Evolutionary conservation across 2,113 vertebrate species (phyloP), one percentile per base, ranked within the genome.

Genomic region (Sander vitreus): DNA sequence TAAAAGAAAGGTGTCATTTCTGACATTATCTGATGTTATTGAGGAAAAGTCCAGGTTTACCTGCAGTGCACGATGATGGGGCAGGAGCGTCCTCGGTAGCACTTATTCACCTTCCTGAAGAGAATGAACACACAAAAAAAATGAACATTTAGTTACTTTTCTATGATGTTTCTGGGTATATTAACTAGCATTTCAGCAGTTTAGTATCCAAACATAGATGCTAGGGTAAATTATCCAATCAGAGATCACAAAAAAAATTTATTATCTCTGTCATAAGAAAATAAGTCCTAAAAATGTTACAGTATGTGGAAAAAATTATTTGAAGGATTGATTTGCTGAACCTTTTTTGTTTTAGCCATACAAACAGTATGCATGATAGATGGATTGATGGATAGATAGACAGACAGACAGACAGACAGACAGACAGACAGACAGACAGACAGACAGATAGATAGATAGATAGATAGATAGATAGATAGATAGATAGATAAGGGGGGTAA

Each of bases 31-130:
- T 47, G 0, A 4, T n/a, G 2, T 18, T 39, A 3, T 1, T 19
- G 15, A 8, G 3, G 15, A 21, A 27, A 43, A 16, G 3, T 13
- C 6, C 27, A 21, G 14, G 4, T 57, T 96, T 96, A 98, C 98
- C 98, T 99, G 98, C 98, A 99, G 78, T 99, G 98, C 74, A 99
- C 97, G 89, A 97, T 98, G 95, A 99, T 97, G 80, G 98, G 98
- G 95, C 98, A 99, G 93, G 98, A 99, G 57, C 98, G 97, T 92
- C 98, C 98, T 93, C 97, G 93, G 96, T 99, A 99, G 95, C 98
- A 99, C 94, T 99, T 99, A 93, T 99, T 99, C 93, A 99, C 98
- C 95, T 99, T 99, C 95, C 98, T 99, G 96, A 89, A 91, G 95
- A 84, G 88, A 89, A 18, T 15, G 53, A n/a, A 67, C 2, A 55